Percentiles rank a stretch among this genome's conserved stretches.
Evolutionary conservation across 2,113 vertebrate species (phyloP).

Genomic region (Aramus guarauna): DNA sequence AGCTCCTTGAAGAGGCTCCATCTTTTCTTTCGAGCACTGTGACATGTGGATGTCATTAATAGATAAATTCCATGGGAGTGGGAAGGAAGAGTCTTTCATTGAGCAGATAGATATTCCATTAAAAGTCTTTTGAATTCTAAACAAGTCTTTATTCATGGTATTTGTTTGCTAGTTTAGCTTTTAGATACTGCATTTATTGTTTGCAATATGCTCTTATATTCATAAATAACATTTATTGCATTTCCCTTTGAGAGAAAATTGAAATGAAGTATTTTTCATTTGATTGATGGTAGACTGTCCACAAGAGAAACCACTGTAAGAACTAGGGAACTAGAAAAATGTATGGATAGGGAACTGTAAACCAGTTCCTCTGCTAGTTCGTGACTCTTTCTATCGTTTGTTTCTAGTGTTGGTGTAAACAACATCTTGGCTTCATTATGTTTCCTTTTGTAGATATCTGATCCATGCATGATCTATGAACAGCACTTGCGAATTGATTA

Average conservation of each 20-base stretch:
- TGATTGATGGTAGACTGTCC: neutral
- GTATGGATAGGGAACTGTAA: neutral
- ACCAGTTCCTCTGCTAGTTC: neutral
- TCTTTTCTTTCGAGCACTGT: neutral
- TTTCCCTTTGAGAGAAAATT: neutral
- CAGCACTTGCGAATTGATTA: neutral
- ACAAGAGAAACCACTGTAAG: constrained; percentile 5
- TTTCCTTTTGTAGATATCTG: constrained; percentile 25
- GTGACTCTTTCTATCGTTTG: neutral
- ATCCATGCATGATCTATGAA: neutral
- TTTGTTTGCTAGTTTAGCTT: constrained; percentile 4
- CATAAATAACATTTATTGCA: neutral
- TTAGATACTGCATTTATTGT: neutral
- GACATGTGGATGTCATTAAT: neutral
- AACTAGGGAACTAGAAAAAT: neutral
- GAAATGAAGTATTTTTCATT: neutral
- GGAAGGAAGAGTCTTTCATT: neutral
- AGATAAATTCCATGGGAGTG: neutral
- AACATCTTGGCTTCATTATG: constrained; percentile 34
- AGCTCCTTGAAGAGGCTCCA: neutral
- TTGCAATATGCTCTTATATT: neutral
- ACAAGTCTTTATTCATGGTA: neutral
- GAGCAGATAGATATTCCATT: neutral
- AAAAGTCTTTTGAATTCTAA: neutral
- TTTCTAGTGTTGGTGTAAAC: neutral